Conservation (phyloP, 1,140 invertebrate genomes). For the Melanaphis sacchari region DNA sequence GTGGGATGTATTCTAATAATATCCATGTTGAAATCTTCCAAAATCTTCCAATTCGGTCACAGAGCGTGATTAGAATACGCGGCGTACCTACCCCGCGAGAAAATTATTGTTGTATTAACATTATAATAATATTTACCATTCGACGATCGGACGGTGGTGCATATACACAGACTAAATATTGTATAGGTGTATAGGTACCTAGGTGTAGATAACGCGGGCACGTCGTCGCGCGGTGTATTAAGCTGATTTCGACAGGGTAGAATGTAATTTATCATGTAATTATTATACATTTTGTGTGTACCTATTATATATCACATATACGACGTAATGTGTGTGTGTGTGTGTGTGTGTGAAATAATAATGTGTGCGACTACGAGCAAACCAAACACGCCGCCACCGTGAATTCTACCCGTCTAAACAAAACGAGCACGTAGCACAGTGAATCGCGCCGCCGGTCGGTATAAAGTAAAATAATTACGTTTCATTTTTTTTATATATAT, state of each 20-base stretch:
- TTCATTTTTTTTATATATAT: constrained; percentile 41
- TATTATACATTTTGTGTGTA: constrained; percentile 10
- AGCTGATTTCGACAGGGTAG: constrained; percentile 7
- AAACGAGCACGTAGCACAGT: constrained; percentile 50
- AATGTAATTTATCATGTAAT: constrained; percentile 51
- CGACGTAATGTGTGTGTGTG: not conserved
- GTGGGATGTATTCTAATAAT: not conserved
- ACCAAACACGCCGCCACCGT: constrained; percentile 37
- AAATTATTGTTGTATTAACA: not conserved
- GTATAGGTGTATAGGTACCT: not conserved
- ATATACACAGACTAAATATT: not conserved
- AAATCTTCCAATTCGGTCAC: not conserved
- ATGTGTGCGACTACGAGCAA: not conserved
- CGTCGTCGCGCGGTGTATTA: constrained; percentile 7
- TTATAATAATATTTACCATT: not conserved
- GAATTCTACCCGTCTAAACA: constrained; percentile 24
- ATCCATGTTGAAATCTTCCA: not conserved
- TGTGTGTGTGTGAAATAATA: constrained; percentile 23
- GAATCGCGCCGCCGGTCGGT: not conserved
- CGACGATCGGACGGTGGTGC: not conserved
- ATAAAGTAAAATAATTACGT: constrained; percentile 22
- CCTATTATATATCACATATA: not conserved
- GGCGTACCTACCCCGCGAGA: not conserved
- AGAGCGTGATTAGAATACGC: not conserved
- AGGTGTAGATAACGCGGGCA: not conserved